phyloP scores from a whole-genome alignment of 2,888 invertebrate genomes.

The Antheraea assamensis region DNA sequence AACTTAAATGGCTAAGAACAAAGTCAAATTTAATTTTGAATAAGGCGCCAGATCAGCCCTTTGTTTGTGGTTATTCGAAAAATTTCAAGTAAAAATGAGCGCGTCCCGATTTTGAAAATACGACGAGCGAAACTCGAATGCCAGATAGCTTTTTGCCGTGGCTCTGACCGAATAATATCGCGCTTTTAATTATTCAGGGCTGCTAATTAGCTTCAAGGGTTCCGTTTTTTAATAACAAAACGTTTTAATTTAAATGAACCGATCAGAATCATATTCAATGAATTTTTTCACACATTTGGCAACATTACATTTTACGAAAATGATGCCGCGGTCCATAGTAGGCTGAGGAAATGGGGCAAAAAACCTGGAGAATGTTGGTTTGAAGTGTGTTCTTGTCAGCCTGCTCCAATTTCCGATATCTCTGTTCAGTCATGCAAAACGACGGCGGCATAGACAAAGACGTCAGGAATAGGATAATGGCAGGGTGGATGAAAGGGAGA shows the following conservation, averaged over 20 bases:
- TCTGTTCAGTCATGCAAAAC: too few relatives aligned
- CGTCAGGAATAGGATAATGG: too few relatives aligned
- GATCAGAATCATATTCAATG: neutral
- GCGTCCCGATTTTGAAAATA: constrained; percentile 77
- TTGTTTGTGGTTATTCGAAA: constrained; percentile 28
- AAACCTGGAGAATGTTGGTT: too few relatives aligned
- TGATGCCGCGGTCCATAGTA: too few relatives aligned
- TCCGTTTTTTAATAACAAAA: constrained; percentile 25
- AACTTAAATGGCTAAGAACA: constrained; percentile 21
- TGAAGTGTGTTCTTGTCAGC: too few relatives aligned
- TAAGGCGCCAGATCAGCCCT: constrained; percentile 17
- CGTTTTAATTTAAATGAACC: neutral
- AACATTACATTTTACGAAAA: too few relatives aligned
- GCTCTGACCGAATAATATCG: constrained; percentile 56
- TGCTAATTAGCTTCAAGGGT: constrained; percentile 68
- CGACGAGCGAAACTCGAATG: constrained; percentile 73
- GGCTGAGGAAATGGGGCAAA: too few relatives aligned
- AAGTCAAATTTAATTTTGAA: constrained; percentile 23
- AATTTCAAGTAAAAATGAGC: constrained; percentile 45
- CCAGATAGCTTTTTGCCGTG: constrained; percentile 68
- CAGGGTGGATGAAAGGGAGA: too few relatives aligned
- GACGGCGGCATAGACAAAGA: too few relatives aligned
- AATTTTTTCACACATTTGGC: too few relatives aligned
- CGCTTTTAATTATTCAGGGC: constrained; percentile 67
- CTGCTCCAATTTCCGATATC: too few relatives aligned